Percentiles rank a stretch among this genome's conserved stretches.
Evolutionary conservation across 2,113 vertebrate genomes (phyloP).

Genomic region (Neodontobutis hainanensis): DNA sequence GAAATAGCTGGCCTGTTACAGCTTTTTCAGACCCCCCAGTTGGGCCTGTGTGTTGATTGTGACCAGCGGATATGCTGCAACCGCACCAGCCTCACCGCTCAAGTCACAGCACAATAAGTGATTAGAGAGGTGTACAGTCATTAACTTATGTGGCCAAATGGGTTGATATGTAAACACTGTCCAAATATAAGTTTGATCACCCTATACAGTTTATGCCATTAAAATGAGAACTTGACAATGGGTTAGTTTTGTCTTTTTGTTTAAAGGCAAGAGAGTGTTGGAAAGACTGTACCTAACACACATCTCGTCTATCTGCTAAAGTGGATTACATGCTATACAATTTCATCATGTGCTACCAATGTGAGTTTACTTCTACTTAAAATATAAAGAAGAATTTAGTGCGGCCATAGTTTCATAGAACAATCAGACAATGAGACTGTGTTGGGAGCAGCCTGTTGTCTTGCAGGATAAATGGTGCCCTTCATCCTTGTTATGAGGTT

Average conservation of each 20-base stretch:
- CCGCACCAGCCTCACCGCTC: slow-evolving; percentile 17
- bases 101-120: slow-evolving; percentile 57
- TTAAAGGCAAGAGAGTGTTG: no score
- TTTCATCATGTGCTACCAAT: no score
- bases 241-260: no score
- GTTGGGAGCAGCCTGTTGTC: slow-evolving; percentile 11
- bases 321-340: no score
- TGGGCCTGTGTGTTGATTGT: slow-evolving; percentile 64
- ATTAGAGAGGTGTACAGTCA: slow-evolving; percentile 42
- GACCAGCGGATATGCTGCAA: slow-evolving; percentile 50
- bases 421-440: slow-evolving; percentile 5
- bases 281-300: no score
- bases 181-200: slow-evolving; percentile 6
- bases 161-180: slow-evolving; percentile 37
- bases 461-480: slow-evolving; percentile 12
- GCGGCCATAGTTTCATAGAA: not conserved
- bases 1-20: slow-evolving; percentile 71
- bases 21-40: slow-evolving; percentile 72
- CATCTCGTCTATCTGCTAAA: no score
- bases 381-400: not conserved
- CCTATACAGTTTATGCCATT: slow-evolving; percentile 13
- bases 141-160: slow-evolving; percentile 32
- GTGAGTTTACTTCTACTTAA: no score
- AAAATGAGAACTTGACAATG: not conserved
- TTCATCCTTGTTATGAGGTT: slow-evolving; percentile 8